phyloP scores from a whole-genome alignment of 2,888 invertebrate genomes.

The Drosophila helvetica region DNA sequence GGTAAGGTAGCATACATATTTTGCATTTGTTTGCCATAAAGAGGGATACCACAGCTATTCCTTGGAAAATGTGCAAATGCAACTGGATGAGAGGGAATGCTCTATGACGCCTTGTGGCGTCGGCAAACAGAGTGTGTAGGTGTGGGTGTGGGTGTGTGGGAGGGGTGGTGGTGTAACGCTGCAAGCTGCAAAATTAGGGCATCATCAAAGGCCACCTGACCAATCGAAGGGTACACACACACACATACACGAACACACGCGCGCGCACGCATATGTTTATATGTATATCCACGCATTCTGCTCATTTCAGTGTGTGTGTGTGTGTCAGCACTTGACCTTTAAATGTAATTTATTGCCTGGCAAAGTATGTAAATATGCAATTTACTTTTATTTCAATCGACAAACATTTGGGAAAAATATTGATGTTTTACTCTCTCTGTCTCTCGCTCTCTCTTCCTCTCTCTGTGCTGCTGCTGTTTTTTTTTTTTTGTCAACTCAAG shows the following conservation, averaged over 20 bases:
- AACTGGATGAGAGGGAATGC: not conserved
- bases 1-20: not conserved
- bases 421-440: conserved; percentile 4
- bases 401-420: conserved; percentile 24
- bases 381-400: conserved; percentile 22
- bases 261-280: conserved; percentile 39
- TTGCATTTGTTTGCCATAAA: not conserved
- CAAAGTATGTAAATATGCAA: conserved; percentile 63
- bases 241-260: conserved; percentile 5
- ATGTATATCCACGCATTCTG: conserved; percentile 37
- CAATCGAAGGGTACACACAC: conserved; percentile 63
- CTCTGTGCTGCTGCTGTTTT: not conserved
- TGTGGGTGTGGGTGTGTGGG: not conserved
- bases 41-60: not conserved
- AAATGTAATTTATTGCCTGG: conserved; percentile 71
- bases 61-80: not conserved
- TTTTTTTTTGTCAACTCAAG: conserved; percentile 6
- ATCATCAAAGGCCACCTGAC: conserved; percentile 77
- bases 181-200: conserved; percentile 63
- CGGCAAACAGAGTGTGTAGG: not conserved
- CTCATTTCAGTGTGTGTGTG: conserved; percentile 2
- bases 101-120: not conserved
- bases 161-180: conserved; percentile 1
- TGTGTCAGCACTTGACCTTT: conserved; percentile 71
- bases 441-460: not conserved